A percentile compares a stretch with the other conserved stretches of the same genome.
These are phyloP conservation scores for Plebejus argus DNA, from an alignment of 2,888 invertebrate species.

Conservation along the genomic window DNA sequence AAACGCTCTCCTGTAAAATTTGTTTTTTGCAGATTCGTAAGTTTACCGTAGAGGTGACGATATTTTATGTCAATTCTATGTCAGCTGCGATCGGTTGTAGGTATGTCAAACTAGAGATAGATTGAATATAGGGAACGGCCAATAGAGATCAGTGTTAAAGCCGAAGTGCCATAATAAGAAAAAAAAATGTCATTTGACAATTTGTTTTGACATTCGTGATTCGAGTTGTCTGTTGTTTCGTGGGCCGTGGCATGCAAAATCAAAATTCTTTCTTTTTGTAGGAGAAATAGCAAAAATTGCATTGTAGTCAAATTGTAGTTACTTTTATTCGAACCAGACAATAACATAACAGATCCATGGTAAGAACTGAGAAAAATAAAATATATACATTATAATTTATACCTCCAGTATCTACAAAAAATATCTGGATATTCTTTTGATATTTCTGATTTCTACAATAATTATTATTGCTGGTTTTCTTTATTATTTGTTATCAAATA, in stretches of 20 bases:
- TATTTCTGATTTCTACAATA: background rate
- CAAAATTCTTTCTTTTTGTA: background rate
- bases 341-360: background rate
- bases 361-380: background rate
- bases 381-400: no score
- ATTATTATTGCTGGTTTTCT: background rate
- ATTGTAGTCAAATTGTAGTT: background rate
- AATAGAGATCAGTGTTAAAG: no score
- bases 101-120: no score
- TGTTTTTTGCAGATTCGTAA: no score
- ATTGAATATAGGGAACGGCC: no score
- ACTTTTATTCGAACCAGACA: background rate
- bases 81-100: no score
- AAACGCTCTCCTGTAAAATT: no score
- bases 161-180: no score
- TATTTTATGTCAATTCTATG: no score
- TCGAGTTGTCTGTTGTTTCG: constrained; percentile 1
- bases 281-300: background rate
- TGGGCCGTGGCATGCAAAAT: background rate
- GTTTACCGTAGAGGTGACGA: no score
- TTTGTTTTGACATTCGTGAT: background rate
- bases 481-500: background rate
- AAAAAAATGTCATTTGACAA: background rate
- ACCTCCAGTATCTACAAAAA: background rate
- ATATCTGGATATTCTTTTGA: background rate